Percentiles rank a stretch among this genome's conserved stretches.
Evolutionary conservation across 2,888 invertebrate genomes (phyloP).

Genomic region (Hedya salicella): DNA sequence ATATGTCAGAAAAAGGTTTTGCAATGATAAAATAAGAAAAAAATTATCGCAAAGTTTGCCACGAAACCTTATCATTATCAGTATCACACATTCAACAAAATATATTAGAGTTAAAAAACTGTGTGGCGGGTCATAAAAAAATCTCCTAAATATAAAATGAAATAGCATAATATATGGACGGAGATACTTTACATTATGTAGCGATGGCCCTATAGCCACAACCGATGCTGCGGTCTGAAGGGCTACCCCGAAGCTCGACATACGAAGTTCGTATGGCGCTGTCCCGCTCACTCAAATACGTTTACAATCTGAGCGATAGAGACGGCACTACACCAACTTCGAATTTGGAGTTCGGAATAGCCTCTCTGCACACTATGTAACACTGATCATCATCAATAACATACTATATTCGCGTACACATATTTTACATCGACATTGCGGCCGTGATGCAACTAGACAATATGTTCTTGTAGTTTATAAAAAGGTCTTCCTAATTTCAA

Average conservation of each 20-base stretch:
- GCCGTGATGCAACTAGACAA: neutral
- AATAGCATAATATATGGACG: conserved; percentile 39
- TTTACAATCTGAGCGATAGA: too few species aligned
- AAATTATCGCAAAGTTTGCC: too few species aligned
- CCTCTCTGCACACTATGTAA: neutral
- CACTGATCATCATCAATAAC: neutral
- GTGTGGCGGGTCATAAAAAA: conserved; percentile 25
- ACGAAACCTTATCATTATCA: too few species aligned
- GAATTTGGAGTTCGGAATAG: too few species aligned
- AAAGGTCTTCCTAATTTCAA: too few species aligned
- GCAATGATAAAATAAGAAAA: too few species aligned
- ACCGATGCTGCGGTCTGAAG: conserved; percentile 26
- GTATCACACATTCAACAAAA: neutral
- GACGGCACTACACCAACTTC: too few species aligned
- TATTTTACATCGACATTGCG: neutral
- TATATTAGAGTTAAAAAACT: neutral
- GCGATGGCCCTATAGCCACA: conserved; percentile 34
- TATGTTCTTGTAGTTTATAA: too few species aligned
- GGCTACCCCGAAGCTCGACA: too few species aligned
- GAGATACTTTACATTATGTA: conserved; percentile 31
- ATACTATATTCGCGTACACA: neutral
- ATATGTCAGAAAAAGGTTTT: too few species aligned
- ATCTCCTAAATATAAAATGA: conserved; percentile 35
- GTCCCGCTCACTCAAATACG: too few species aligned
- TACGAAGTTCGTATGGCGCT: too few species aligned